A percentile compares a stretch with the other conserved stretches of the same genome.
Evolutionary conservation across 2,113 vertebrate genomes (phyloP).

Genomic region (Lucifuga dentata): DNA sequence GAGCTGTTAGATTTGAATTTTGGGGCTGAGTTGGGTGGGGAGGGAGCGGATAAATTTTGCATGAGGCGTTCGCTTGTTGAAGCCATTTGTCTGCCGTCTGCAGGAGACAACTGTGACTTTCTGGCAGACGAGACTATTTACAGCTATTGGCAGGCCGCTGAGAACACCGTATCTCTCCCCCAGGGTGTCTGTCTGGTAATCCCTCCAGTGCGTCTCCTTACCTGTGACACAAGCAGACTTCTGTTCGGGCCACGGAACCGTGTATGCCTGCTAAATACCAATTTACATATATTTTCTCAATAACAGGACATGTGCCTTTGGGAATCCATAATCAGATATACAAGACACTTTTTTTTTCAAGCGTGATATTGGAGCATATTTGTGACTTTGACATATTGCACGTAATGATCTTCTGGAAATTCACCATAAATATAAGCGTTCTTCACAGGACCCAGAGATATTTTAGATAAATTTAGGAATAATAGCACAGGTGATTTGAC

Average conservation of each 20-base stretch:
- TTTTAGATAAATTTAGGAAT: too few relatives aligned
- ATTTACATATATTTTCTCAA: constrained; percentile 62
- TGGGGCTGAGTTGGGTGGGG: not conserved
- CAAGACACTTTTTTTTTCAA: constrained; percentile 27
- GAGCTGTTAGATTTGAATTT: constrained; percentile 2
- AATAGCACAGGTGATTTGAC: too few relatives aligned
- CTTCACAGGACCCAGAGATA: not conserved
- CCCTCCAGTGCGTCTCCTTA: constrained; percentile 68
- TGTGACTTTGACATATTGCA: not conserved
- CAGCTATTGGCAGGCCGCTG: constrained; percentile 66
- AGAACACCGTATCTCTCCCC: constrained; percentile 48
- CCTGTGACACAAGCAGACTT: constrained; percentile 61
- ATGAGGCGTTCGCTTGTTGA: constrained; percentile 57
- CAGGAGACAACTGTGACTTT: constrained; percentile 69
- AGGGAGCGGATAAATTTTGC: constrained; percentile 37
- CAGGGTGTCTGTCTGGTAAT: constrained; percentile 61
- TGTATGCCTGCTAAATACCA: constrained; percentile 38
- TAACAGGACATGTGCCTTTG: constrained; percentile 29
- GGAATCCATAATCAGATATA: constrained; percentile 38
- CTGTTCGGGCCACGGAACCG: constrained; percentile 35
- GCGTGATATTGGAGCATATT: constrained; percentile 9
- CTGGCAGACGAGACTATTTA: constrained; percentile 72
- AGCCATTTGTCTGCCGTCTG: constrained; percentile 68
- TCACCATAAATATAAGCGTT: not conserved
- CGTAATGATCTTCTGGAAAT: constrained; percentile 13